phyloP scores from a whole-genome alignment of 1,140 invertebrate species.

The Cotesia chilonis region DNA sequence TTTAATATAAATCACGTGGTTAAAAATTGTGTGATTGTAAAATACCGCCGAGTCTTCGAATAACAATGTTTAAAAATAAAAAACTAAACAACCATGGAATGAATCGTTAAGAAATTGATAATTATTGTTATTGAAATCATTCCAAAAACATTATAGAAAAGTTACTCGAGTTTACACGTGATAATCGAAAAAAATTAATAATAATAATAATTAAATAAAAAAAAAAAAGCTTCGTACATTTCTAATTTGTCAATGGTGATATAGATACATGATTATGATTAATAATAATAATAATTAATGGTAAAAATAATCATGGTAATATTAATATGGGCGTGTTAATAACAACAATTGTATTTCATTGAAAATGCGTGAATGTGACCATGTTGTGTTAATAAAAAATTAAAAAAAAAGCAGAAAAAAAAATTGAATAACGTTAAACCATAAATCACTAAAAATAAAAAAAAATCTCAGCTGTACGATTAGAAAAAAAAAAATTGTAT shows the following conservation, averaged over 20 bases:
- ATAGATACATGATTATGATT: conserved; percentile 16
- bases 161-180: conserved; percentile 36
- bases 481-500: conserved; percentile 43
- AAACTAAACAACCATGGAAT: too few species aligned
- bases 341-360: conserved; percentile 34
- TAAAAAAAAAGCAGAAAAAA: conserved; percentile 28
- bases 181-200: conserved; percentile 20
- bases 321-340: conserved; percentile 35
- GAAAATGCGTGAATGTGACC: conserved; percentile 30
- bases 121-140: not conserved
- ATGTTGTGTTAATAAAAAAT: conserved; percentile 2
- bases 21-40: too few species aligned
- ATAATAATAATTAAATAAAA: too few species aligned
- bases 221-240: conserved; percentile 40
- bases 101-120: too few species aligned
- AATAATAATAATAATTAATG: conserved; percentile 27
- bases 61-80: too few species aligned
- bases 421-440: conserved; percentile 28
- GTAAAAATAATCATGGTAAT: not conserved
- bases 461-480: conserved; percentile 52
- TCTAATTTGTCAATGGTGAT: conserved; percentile 42
- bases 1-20: too few species aligned
- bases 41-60: too few species aligned
- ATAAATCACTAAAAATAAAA: conserved; percentile 36
- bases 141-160: conserved; percentile 19